Conservation (phyloP, 2,113 vertebrate genomes). For the Apistogramma diplotaenia region DNA sequence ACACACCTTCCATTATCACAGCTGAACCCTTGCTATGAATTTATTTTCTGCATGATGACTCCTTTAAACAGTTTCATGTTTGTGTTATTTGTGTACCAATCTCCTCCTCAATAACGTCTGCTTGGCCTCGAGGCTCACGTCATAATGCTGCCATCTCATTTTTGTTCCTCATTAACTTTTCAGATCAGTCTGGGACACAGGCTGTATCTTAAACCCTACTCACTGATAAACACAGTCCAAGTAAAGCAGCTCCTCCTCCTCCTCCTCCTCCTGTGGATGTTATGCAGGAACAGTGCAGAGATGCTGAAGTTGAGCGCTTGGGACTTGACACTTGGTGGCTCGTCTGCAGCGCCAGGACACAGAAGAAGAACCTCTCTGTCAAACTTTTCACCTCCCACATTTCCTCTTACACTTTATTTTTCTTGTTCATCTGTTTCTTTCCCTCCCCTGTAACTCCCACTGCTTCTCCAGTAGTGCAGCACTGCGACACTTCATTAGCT, state of each 20-base stretch:
- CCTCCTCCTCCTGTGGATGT: too few relatives aligned
- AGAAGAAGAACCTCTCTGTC: slow-evolving; percentile 14
- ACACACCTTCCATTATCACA: neutral
- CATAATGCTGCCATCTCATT: neutral
- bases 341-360: neutral
- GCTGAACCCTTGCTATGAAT: neutral
- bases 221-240: neutral
- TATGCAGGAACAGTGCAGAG: neutral
- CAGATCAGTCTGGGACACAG: neutral
- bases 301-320: neutral
- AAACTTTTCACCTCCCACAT: slow-evolving; percentile 31
- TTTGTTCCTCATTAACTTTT: neutral
- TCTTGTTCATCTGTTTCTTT: neutral
- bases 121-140: neutral
- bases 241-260: neutral
- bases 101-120: neutral
- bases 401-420: slow-evolving; percentile 13
- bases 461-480: slow-evolving; percentile 14
- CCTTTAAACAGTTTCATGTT: neutral
- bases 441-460: slow-evolving; percentile 14
- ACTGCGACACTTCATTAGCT: slow-evolving; percentile 57
- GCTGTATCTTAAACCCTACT: neutral
- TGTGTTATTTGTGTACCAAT: neutral
- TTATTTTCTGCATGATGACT: neutral
- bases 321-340: neutral